Percentiles rank a stretch among this genome's conserved stretches.
phyloP scores from a whole-genome alignment of 1,140 invertebrate species.

The Bilobella aurantiaca region DNA sequence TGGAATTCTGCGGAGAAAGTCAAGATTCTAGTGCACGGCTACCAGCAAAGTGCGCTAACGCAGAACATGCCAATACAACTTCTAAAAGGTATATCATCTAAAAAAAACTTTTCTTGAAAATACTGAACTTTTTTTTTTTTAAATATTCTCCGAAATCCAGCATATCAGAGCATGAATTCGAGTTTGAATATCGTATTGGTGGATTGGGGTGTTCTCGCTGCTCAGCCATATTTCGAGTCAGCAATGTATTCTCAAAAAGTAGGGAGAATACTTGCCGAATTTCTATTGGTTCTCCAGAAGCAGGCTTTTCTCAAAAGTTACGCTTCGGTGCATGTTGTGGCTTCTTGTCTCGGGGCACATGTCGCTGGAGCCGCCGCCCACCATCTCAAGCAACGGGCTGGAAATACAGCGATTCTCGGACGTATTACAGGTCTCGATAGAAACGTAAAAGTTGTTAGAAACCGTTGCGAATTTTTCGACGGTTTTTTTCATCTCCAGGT shows the following conservation, averaged over 20 bases:
- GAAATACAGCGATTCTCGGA: not conserved
- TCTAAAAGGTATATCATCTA: constrained; percentile 19
- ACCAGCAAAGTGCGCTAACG: not conserved
- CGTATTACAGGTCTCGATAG: not conserved
- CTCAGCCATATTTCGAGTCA: constrained; percentile 8
- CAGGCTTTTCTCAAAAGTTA: not conserved
- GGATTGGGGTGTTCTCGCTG: constrained; percentile 15
- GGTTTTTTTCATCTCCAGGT: not conserved
- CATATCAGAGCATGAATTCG: constrained; percentile 11
- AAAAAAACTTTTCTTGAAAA: too few relatives aligned
- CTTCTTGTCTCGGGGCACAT: not conserved
- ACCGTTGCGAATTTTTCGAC: not conserved
- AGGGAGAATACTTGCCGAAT: not conserved
- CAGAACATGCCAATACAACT: constrained; percentile 10
- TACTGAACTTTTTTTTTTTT: too few relatives aligned
- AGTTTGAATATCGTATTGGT: constrained; percentile 20
- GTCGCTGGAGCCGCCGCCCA: not conserved
- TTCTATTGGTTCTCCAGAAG: not conserved
- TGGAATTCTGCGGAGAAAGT: not conserved
- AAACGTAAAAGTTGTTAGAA: not conserved
- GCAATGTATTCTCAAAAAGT: not conserved
- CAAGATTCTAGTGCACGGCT: constrained; percentile 8
- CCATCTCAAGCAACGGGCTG: not conserved
- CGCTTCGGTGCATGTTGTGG: not conserved
- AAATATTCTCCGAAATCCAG: too few relatives aligned